Percentiles rank a stretch among this genome's conserved stretches.
These are phyloP conservation scores for Paramacrobiotus metropolitanus DNA, from an alignment of 1,140 invertebrate genomes.

Conservation along the genomic window DNA sequence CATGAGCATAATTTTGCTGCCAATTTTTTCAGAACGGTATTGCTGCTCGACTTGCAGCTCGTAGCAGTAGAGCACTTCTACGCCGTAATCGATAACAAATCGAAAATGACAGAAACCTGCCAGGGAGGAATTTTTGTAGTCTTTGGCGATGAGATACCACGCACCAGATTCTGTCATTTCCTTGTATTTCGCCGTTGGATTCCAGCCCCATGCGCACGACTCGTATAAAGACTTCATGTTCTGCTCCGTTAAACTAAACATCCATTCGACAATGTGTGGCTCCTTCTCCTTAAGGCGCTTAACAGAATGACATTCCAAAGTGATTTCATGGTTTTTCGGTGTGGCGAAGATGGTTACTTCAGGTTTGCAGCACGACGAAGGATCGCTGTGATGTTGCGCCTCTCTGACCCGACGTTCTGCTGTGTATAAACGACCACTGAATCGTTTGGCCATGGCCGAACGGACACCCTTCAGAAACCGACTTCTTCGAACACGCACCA, in stretches of 20 bases:
- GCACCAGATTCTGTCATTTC: slow-evolving; percentile 39
- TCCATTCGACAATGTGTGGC: not conserved
- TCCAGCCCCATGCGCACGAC: slow-evolving; percentile 42
- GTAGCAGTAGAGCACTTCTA: slow-evolving; percentile 57
- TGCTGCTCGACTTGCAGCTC: slow-evolving; percentile 48
- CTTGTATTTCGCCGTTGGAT: slow-evolving; percentile 31
- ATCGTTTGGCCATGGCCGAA: not conserved
- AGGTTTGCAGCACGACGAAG: not conserved
- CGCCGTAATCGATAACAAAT: slow-evolving; percentile 50
- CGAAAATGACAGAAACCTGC: slow-evolving; percentile 50
- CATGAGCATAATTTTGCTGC: slow-evolving; percentile 49
- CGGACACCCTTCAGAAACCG: not conserved
- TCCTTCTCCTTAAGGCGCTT: not conserved
- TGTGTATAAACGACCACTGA: not conserved
- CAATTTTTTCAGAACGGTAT: slow-evolving; percentile 42
- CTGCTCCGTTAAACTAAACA: not conserved
- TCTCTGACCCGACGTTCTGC: not conserved
- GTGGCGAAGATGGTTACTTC: not conserved
- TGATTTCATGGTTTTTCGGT: not conserved
- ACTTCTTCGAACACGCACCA: no score
- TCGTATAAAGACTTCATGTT: slow-evolving; percentile 26
- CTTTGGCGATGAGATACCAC: slow-evolving; percentile 33
- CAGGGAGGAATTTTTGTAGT: slow-evolving; percentile 24
- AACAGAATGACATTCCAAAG: not conserved
- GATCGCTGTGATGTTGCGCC: not conserved